Base-by-base conservation (phyloP, 2,888 invertebrate species). In the Gortyna flavago region DNA sequence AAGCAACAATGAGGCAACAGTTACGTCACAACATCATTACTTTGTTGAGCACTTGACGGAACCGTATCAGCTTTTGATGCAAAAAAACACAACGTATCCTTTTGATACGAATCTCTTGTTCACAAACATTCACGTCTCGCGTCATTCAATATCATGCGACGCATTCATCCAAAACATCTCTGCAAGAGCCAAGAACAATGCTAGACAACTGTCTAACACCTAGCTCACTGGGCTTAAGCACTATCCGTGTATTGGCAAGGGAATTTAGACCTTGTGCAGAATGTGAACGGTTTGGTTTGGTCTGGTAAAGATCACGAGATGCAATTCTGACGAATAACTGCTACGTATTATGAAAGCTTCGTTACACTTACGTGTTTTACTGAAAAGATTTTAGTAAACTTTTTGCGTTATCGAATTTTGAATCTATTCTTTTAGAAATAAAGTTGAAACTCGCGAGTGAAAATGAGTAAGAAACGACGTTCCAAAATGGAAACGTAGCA, bases 271-370 rank as follows among this genome's bases (percentile, higher is more conserved):
- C 82, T 83, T 91, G 85, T 6, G 1, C 2, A 0, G 1, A 21
- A 6, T 38, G 0, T 2, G 65, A 87, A 92, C 80, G 85, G 90
- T 76, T 77, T 35, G 29, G 68, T 85, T 83, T 86, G 21, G 70
- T 48, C 68, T 77, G 69, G 66, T n/a, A 70, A 70, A 51, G 44
- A 66, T 62, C 48, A 62, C 64, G 81, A 89, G 88, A 91, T 92
- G 90, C 93, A 94, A 91, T 91, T 90, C 92, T 91, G 90, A 87
- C 90, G 90, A 88, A 92, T 90, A 88, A 87, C 88, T 88, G 86
- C 87, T 80, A 77, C 90, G 92, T 91, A 93, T 93, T 93, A 93
- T 92, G 91, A 91, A 91, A 91, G 93, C 93, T 93, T 92, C 93
- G 93, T 92, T 93, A 92, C 91, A 84, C 48, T 81, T 77, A 6